A percentile compares a stretch with the other conserved stretches of the same genome.
Conservation (phyloP, 2,797 vertebrate species). For the Naso thynnoides region DNA sequence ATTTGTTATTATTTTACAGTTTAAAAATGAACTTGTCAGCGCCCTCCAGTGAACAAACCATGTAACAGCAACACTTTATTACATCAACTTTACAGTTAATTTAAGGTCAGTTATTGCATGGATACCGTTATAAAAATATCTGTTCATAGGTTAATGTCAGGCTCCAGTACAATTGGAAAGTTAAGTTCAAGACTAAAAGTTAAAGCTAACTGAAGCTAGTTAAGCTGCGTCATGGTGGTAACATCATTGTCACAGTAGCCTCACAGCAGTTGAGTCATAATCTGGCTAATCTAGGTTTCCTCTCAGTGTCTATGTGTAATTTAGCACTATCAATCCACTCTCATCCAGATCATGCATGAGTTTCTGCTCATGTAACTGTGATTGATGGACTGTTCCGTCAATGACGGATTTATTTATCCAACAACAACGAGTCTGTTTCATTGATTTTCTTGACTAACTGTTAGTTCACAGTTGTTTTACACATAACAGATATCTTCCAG, state of each 20-base stretch:
- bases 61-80: neutral
- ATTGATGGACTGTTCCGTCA: conserved; percentile 1
- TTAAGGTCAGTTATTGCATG: neutral
- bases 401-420: conserved; percentile 25
- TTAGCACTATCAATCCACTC: conserved; percentile 15
- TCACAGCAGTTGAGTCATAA: conserved; percentile 2
- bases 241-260: neutral
- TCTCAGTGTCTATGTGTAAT: conserved; percentile 25
- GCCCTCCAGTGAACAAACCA: too few species aligned
- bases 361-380: neutral
- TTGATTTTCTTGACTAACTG: conserved; percentile 13
- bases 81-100: neutral
- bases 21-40: too few species aligned
- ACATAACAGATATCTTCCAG: conserved; percentile 22
- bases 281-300: conserved; percentile 3
- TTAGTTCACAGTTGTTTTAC: conserved; percentile 33
- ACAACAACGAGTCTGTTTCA: conserved; percentile 15
- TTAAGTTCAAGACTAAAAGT: neutral
- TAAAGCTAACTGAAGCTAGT: conserved; percentile 2
- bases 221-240: neutral
- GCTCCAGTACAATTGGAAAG: neutral
- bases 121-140: neutral
- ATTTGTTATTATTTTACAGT: too few species aligned
- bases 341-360: conserved; percentile 7
- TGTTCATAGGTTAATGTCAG: neutral